phyloP scores from a whole-genome alignment of 2,113 vertebrate species.

The Rissa tridactyla region DNA sequence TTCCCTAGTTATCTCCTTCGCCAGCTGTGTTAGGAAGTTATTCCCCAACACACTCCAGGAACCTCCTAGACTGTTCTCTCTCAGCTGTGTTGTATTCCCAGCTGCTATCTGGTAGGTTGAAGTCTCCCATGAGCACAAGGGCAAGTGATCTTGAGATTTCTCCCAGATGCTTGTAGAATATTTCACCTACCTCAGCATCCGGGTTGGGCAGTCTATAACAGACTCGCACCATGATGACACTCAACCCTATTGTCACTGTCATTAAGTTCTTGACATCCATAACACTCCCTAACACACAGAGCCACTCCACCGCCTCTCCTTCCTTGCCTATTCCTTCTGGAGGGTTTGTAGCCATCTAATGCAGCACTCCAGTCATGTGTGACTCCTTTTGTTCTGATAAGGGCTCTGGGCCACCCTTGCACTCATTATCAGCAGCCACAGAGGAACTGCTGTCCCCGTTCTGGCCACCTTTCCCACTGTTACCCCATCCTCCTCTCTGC shows the following conservation, averaged over 20 bases:
- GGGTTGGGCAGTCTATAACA: not conserved
- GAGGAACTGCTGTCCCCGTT: not conserved
- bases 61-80: not conserved
- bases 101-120: not conserved
- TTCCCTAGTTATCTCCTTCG: not conserved
- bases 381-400: not conserved
- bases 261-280: not conserved
- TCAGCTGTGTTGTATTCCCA: not conserved
- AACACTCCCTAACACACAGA: not conserved
- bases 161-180: not conserved
- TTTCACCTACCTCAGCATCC: not conserved
- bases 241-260: not conserved
- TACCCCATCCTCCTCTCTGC: not conserved
- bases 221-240: not conserved
- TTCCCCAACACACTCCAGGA: not conserved
- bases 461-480: not conserved
- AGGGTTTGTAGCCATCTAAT: not conserved
- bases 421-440: not conserved
- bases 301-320: not conserved
- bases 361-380: not conserved
- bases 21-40: not conserved
- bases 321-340: not conserved
- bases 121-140: not conserved
- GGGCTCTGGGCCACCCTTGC: not conserved
- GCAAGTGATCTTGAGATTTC: not conserved